Base-by-base conservation (phyloP, 2,113 vertebrate species). In the Chaenocephalus aceratus region DNA sequence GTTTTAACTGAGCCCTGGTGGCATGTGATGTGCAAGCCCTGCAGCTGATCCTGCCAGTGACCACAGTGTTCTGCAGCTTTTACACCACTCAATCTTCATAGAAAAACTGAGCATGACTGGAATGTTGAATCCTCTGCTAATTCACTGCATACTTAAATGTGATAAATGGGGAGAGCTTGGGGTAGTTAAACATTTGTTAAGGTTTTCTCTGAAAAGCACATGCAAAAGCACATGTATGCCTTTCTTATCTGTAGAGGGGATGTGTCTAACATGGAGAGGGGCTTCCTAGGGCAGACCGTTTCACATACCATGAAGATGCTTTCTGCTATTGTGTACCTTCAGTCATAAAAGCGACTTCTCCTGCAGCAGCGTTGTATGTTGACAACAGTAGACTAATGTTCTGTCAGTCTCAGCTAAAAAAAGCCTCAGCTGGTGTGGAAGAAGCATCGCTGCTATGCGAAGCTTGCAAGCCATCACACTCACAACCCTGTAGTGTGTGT, bases 401-500 rank as follows among this genome's bases (percentile, higher is more conserved):
- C 30, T 30, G 30, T 30, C 30, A 30, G 18, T 46, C 21, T 59
- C 44, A 10, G n/a, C 3, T 36, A 10, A 26, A n/a, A 48, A 48
- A 15, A 56, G 3, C 2, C 41, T 45, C 48, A 26, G 41, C 67
- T 64, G 72, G 11, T 77, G 60, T 51, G 54, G 48, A 51, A 26
- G 26, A 77, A 71, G 49, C 70, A 30, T 59, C 41, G 75, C 54
- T 60, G 64, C 65, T 23, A 58, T 69, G 74, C 69, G 36, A 81
- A 81, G 73, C 61, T 63, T 79, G 12, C 64, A 53, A 77, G 18
- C 54, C 65, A 48, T 70, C 65, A 68, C 66, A 48, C 64, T 72
- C 36, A 90, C 89, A 90, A 92, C 91, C 91, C 90, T 86, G 86
- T 30, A 23, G 26, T 46, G 14, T 34, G 56, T 15, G 69, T 75